These are phyloP conservation scores for Taenaris catops DNA, from an alignment of 2,888 invertebrate genomes.

Conservation along the genomic window DNA sequence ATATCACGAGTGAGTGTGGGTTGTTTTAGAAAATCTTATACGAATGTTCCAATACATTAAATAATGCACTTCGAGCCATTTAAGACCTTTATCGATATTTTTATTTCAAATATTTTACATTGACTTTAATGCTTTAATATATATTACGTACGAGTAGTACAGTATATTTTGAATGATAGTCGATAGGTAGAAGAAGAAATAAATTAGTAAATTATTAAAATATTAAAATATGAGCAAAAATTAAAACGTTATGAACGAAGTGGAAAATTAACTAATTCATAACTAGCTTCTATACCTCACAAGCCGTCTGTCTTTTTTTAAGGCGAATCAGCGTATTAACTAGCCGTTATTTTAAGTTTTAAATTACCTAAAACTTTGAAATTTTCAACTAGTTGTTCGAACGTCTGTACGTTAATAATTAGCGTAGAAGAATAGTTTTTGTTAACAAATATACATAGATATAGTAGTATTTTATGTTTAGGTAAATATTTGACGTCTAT, in stretches of 20 bases:
- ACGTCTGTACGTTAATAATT: constrained; percentile 57
- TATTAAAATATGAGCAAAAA: not conserved
- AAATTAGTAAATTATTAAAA: not conserved
- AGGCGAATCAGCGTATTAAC: constrained; percentile 53
- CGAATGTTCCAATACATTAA: not conserved
- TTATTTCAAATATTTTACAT: too few species aligned
- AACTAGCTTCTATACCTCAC: constrained; percentile 22
- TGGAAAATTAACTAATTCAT: constrained; percentile 14
- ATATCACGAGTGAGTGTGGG: constrained; percentile 10
- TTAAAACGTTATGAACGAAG: constrained; percentile 10
- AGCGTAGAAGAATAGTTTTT: constrained; percentile 76
- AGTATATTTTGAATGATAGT: too few species aligned
- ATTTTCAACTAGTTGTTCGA: constrained; percentile 49
- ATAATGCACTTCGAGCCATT: not conserved
- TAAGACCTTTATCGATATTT: too few species aligned
- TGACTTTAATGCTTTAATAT: too few species aligned
- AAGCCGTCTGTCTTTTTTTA: constrained; percentile 48
- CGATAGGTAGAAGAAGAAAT: not conserved
- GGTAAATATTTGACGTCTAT: constrained; percentile 43
- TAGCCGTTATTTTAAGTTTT: constrained; percentile 47
- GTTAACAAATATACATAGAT: constrained; percentile 58
- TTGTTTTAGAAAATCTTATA: constrained; percentile 1
- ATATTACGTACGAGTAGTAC: too few species aligned
- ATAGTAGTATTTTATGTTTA: constrained; percentile 44
- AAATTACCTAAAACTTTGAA: constrained; percentile 60